phyloP scores from a whole-genome alignment of 1,140 invertebrate genomes.

The Luehdorfia chinensis region DNA sequence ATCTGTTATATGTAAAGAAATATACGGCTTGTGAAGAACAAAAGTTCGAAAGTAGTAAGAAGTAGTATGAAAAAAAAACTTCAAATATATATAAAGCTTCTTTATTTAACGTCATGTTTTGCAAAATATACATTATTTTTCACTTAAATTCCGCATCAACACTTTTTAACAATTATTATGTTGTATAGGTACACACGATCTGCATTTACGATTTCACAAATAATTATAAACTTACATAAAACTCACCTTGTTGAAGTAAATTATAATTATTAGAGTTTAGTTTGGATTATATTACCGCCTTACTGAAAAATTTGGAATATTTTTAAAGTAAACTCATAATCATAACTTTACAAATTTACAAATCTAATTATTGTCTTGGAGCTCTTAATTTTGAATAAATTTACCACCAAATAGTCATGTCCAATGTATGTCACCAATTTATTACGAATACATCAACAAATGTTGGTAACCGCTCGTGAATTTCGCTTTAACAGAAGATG shows the following conservation, averaged over 20 bases:
- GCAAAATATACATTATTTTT: constrained; percentile 73
- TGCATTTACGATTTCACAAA: neutral
- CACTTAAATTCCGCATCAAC: constrained; percentile 65
- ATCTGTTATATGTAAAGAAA: too few relatives aligned
- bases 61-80: constrained; percentile 16
- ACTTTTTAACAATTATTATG: constrained; percentile 69
- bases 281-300: constrained; percentile 3
- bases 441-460: constrained; percentile 8
- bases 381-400: constrained; percentile 33
- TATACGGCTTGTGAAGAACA: too few relatives aligned
- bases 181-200: constrained; percentile 42
- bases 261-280: neutral
- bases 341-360: constrained; percentile 38
- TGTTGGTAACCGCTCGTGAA: too few relatives aligned
- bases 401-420: constrained; percentile 11
- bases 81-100: constrained; percentile 64
- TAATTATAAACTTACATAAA: constrained; percentile 20
- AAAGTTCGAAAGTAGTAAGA: too few relatives aligned
- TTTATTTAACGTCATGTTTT: constrained; percentile 75
- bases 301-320: constrained; percentile 15
- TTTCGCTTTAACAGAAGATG: too few relatives aligned
- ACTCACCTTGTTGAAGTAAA: neutral
- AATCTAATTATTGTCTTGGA: constrained; percentile 67
- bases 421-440: too few relatives aligned
- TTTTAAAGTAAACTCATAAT: constrained; percentile 21